Conservation (phyloP, 1,140 invertebrate genomes). For the Hyles euphorbiae region DNA sequence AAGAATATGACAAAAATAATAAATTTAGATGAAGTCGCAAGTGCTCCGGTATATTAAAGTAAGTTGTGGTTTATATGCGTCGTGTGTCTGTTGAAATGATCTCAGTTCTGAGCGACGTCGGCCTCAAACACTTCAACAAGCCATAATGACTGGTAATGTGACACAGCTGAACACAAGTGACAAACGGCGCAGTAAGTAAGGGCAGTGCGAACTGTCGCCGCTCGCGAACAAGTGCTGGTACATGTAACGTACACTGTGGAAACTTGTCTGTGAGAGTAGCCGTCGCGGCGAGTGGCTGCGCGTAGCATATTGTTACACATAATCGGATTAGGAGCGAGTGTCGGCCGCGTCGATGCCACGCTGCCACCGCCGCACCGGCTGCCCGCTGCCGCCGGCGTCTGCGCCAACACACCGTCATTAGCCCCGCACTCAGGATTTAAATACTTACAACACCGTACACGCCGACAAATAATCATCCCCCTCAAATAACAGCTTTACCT, state of each 20-base stretch:
- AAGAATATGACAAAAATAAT: too few relatives aligned
- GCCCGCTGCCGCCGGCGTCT: slow-evolving; percentile 29
- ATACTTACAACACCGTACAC: slow-evolving; percentile 30
- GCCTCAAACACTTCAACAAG: too few relatives aligned
- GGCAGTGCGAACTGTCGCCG: too few relatives aligned
- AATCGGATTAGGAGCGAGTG: slow-evolving; percentile 61
- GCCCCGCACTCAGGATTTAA: slow-evolving; percentile 35
- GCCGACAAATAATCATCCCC: slow-evolving; percentile 16
- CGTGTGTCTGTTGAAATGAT: too few relatives aligned
- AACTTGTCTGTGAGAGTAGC: slow-evolving; percentile 31
- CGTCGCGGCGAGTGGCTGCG: slow-evolving; percentile 38
- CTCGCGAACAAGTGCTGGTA: slow-evolving; percentile 15
- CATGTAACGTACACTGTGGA: slow-evolving; percentile 24
- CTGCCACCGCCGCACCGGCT: too few relatives aligned
- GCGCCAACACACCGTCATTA: slow-evolving; percentile 47
- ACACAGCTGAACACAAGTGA: too few relatives aligned
- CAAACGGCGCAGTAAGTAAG: too few relatives aligned
- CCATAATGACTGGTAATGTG: too few relatives aligned
- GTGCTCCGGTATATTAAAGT: too few relatives aligned
- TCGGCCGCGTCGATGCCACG: slow-evolving; percentile 14
- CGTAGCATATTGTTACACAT: slow-evolving; percentile 68
- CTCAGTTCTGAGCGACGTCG: too few relatives aligned
- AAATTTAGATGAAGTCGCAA: too few relatives aligned
- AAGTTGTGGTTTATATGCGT: too few relatives aligned
- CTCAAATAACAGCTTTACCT: not conserved